Conservation (phyloP, 2,113 vertebrate genomes). For the Callorhinus ursinus region DNA sequence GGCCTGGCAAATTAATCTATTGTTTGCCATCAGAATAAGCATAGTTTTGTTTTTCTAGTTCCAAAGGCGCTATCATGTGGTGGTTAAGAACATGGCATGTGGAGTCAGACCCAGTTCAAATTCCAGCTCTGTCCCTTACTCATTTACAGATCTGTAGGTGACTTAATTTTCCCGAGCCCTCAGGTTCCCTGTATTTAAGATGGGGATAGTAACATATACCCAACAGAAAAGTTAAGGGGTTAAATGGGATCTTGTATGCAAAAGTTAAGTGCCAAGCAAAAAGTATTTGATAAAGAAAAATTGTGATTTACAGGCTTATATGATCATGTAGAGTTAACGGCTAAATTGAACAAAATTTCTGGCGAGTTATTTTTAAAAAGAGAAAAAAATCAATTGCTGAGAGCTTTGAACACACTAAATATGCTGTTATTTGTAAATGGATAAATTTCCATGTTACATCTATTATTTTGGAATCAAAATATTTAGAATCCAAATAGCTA, state of each 20-base stretch:
- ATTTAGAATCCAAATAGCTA: not conserved
- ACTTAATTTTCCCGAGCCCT: not conserved
- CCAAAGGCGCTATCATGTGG: too few species aligned
- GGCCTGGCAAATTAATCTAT: not conserved
- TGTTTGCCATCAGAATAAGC: not conserved
- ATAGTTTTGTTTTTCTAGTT: not conserved
- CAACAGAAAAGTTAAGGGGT: not conserved
- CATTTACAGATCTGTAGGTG: not conserved
- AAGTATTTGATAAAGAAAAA: not conserved
- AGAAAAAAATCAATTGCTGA: not conserved
- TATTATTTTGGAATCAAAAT: constrained; percentile 22
- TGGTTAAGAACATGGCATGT: not conserved
- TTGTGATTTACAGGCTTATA: not conserved
- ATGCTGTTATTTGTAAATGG: not conserved
- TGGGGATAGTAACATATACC: not conserved
- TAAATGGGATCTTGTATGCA: not conserved
- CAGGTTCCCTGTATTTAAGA: not conserved
- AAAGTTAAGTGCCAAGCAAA: constrained; percentile 9
- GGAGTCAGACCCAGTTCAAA: not conserved
- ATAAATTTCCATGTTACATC: not conserved
- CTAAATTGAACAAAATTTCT: not conserved
- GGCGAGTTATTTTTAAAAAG: not conserved
- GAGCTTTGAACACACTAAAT: not conserved
- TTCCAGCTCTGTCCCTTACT: not conserved
- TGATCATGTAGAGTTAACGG: not conserved